A percentile compares a stretch with the other conserved stretches of the same genome.
These are phyloP conservation scores for Lasioglossum marginatum DNA, from an alignment of 2,888 invertebrate species.

Conservation along the genomic window DNA sequence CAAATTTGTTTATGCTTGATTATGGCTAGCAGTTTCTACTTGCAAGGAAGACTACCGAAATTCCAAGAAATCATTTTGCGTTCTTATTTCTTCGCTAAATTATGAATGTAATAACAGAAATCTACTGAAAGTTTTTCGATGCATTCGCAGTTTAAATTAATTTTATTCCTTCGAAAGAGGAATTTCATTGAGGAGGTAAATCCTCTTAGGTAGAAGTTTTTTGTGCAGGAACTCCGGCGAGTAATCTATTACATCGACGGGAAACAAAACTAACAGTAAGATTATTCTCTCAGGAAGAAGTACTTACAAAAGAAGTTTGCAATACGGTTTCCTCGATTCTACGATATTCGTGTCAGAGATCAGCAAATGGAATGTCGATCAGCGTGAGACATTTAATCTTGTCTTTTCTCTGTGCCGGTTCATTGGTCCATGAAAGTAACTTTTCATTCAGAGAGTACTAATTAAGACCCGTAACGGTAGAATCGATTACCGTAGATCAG, in stretches of 20 bases:
- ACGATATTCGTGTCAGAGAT: not conserved
- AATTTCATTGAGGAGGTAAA: not conserved
- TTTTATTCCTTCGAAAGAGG: not conserved
- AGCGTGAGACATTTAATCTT: not conserved
- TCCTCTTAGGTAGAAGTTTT: not conserved
- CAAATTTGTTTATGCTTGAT: not conserved
- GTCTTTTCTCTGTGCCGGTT: too few species aligned
- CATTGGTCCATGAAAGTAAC: not conserved
- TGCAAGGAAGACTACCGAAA: not conserved
- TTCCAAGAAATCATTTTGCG: not conserved
- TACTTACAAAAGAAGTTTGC: not conserved
- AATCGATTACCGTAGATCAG: conserved; percentile 8
- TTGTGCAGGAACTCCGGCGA: not conserved
- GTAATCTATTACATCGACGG: not conserved
- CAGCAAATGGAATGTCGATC: not conserved
- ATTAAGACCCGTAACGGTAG: conserved; percentile 11
- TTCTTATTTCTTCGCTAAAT: too few species aligned
- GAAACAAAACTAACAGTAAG: not conserved
- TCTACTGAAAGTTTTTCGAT: not conserved
- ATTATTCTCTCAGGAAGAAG: not conserved
- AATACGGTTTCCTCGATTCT: not conserved
- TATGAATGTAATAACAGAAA: not conserved
- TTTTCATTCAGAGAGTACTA: conserved; percentile 16
- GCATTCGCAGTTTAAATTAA: not conserved
- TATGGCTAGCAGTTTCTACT: not conserved